Conservation (phyloP, 2,797 vertebrate species). For the Microctenopoma steveboyesi region DNA sequence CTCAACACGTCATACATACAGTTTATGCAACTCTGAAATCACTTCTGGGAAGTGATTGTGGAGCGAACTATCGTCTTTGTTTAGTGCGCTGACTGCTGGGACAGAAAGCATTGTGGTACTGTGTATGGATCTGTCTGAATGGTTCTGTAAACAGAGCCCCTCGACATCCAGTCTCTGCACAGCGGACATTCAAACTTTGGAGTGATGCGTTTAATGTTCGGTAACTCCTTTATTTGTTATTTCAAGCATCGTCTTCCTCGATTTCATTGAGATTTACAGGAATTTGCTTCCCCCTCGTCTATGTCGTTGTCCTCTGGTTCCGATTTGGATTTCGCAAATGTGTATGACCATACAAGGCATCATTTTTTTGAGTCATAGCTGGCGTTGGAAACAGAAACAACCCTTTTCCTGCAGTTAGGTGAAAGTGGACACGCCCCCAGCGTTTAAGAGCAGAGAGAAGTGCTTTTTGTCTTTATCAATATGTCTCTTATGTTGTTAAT, state of each 20-base stretch:
- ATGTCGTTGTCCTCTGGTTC: too few relatives aligned
- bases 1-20: conserved; percentile 55
- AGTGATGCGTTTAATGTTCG: neutral
- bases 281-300: too few relatives aligned
- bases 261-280: neutral
- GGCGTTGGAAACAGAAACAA: too few relatives aligned
- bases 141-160: neutral
- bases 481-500: too few relatives aligned
- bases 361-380: too few relatives aligned
- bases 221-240: neutral
- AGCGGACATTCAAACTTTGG: neutral
- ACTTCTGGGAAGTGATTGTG: conserved; percentile 57
- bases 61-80: conserved; percentile 18
- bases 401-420: too few relatives aligned
- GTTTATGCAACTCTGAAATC: conserved; percentile 61
- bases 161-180: neutral
- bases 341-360: too few relatives aligned
- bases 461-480: too few relatives aligned
- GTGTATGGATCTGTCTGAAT: conserved; percentile 1
- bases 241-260: neutral
- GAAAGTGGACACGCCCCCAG: too few relatives aligned
- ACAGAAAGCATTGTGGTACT: neutral
- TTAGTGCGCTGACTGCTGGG: conserved; percentile 17
- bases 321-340: too few relatives aligned
- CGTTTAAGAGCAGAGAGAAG: too few relatives aligned